These are phyloP conservation scores for Cydia strobilella DNA, from an alignment of 1,140 invertebrate genomes.

Conservation along the genomic window DNA sequence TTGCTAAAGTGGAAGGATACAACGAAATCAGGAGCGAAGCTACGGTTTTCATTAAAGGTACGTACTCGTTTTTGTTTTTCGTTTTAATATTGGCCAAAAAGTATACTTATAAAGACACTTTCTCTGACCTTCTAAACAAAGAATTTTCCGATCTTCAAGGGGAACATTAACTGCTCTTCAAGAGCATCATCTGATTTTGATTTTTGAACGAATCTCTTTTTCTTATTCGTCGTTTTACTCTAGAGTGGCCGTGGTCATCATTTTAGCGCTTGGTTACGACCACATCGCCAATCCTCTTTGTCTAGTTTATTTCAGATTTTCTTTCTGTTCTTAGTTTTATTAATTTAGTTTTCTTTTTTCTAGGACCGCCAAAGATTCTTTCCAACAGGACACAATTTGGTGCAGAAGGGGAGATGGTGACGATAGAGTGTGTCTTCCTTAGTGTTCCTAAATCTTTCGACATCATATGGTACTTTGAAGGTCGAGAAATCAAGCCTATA, in stretches of 20 bases:
- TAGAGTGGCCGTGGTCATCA: too few relatives aligned
- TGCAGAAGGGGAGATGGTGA: conserved; percentile 86
- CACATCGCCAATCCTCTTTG: too few relatives aligned
- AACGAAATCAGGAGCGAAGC: conserved; percentile 91
- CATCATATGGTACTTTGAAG: conserved; percentile 92
- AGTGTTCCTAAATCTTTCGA: conserved; percentile 93
- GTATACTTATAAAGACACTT: too few relatives aligned
- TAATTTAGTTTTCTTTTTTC: conserved; percentile 34
- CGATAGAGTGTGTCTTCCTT: conserved; percentile 92
- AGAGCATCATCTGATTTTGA: too few relatives aligned
- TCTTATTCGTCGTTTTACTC: too few relatives aligned
- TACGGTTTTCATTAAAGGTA: conserved; percentile 90
- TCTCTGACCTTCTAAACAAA: too few relatives aligned
- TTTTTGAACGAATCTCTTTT: too few relatives aligned
- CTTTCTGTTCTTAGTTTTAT: background rate
- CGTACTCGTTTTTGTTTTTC: conserved; percentile 5
- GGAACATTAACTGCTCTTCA: too few relatives aligned
- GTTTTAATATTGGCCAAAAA: too few relatives aligned
- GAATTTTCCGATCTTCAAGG: too few relatives aligned
- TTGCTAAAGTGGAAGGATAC: conserved; percentile 90
- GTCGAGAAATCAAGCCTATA: conserved; percentile 87
- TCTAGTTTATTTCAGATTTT: too few relatives aligned
- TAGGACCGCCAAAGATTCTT: conserved; percentile 90
- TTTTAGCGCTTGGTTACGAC: too few relatives aligned
- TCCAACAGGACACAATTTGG: conserved; percentile 93